phyloP scores from a whole-genome alignment of 2,797 vertebrate genomes.

The Mallotus villosus region DNA sequence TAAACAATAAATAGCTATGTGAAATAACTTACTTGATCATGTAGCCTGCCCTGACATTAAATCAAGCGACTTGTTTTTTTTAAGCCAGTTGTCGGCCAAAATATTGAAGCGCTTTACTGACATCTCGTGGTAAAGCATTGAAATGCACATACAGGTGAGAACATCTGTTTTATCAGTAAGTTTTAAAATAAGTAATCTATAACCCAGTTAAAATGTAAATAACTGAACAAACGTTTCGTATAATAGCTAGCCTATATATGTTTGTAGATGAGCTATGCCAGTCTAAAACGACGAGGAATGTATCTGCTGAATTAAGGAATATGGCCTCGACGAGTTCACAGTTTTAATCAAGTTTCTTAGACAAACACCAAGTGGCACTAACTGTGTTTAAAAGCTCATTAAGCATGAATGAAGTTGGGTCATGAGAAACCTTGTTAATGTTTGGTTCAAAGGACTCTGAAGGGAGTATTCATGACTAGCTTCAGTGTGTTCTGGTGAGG shows the following conservation, averaged over 20 bases:
- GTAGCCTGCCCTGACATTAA: too few species aligned
- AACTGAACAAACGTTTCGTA: too few species aligned
- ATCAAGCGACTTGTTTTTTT: too few species aligned
- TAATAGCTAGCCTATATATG: too few species aligned
- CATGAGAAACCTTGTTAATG: neutral
- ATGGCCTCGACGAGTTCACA: too few species aligned
- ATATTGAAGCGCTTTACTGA: neutral
- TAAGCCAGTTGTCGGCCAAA: too few species aligned
- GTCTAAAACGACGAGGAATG: too few species aligned
- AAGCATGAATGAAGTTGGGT: neutral
- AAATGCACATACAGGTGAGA: neutral
- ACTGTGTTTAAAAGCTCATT: neutral
- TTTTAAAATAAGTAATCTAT: neutral
- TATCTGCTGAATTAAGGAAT: too few species aligned
- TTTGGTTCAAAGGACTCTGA: neutral
- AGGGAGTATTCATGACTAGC: neutral
- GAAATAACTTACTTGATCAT: too few species aligned
- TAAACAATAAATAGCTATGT: too few species aligned
- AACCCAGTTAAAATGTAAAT: neutral
- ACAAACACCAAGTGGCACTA: neutral
- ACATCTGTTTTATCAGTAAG: neutral
- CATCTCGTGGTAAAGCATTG: neutral
- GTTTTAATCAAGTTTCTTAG: too few species aligned
- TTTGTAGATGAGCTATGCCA: too few species aligned
- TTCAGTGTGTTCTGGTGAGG: neutral